Evolutionary conservation across 64 coral and sea anemone genomes (phyloP), one percentile per base, ranked within the genome.

Genomic region (Pocillopora verrucosa): DNA sequence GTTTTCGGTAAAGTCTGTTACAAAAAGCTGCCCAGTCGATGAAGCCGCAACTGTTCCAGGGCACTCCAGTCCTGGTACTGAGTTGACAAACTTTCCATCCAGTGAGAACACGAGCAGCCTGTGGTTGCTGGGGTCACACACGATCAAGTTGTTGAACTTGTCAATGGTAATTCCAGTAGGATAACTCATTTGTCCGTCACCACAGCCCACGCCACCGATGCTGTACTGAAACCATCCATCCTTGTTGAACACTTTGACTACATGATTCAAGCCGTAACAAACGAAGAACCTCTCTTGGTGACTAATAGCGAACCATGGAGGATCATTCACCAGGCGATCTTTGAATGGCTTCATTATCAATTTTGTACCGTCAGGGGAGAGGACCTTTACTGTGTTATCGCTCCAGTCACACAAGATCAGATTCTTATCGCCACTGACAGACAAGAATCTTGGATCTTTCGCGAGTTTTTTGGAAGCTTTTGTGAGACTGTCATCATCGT

Each of bases 1-100:
- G 19, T 78, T 30, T 37, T 76, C 24, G 10, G 9, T 19, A 16
- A 34, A 63, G 26, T 78, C 87, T 16, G 63, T 56, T 22, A 88
- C 87, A 88, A 88, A 88, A 16, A 88, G 24, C 59, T 78, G 74
- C 3, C 87, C 87, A 38, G 34, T 24, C 9, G 59, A 10, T 69
- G 74, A 64, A 3, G 78, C 74, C 11, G 74, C 87, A 16, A 88
- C 87, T 67, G 75, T 59, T 11, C 59, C 56, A 51, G 87, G 74
- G 16, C 24, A 25, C 7, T 38, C 14, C n/a, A 64, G 58, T 58
- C 35, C 73, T 24, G 13, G 9, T 30, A 11, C 24, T 20, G 41
- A 14, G 5, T 74, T 37, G 38, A 17, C 64, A 63, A 69, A 89
- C 22, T 67, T 61, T 61, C 87, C 87, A 20, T 56, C 87, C 37